Evolutionary conservation across 2,888 invertebrate species (phyloP).

Genomic region (Cataglyphis cursor): DNA sequence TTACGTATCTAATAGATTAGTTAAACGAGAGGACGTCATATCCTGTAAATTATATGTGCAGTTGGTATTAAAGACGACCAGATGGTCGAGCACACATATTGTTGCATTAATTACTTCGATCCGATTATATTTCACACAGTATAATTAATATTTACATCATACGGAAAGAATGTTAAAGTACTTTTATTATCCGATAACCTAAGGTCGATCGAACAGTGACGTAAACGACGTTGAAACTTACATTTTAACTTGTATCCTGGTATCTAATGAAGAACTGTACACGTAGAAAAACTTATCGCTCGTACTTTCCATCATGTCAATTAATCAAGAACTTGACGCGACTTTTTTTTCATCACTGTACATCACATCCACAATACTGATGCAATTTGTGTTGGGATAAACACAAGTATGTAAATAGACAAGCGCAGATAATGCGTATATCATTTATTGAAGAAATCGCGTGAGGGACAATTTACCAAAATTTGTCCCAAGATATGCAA

Average conservation of each 20-base stretch:
- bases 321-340: constrained; percentile 48
- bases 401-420: neutral
- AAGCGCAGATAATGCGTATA: neutral
- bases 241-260: constrained; percentile 97
- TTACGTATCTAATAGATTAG: neutral
- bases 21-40: neutral
- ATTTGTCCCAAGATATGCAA: neutral
- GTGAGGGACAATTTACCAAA: neutral
- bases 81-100: neutral
- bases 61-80: neutral
- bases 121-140: constrained; percentile 58
- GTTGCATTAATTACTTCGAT: constrained; percentile 59
- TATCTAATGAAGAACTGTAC: constrained; percentile 96
- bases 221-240: constrained; percentile 87
- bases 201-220: constrained; percentile 62
- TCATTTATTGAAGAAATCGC: neutral
- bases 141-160: constrained; percentile 41
- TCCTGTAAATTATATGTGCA: neutral
- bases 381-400: neutral
- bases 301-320: constrained; percentile 90
- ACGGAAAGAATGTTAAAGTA: constrained; percentile 7
- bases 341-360: constrained; percentile 52
- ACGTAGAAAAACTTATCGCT: constrained; percentile 95
- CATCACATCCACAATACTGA: constrained; percentile 27
- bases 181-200: constrained; percentile 62